These are phyloP conservation scores for Drosophila paranaensis DNA, from an alignment of 2,888 invertebrate genomes.

Conservation along the genomic window DNA sequence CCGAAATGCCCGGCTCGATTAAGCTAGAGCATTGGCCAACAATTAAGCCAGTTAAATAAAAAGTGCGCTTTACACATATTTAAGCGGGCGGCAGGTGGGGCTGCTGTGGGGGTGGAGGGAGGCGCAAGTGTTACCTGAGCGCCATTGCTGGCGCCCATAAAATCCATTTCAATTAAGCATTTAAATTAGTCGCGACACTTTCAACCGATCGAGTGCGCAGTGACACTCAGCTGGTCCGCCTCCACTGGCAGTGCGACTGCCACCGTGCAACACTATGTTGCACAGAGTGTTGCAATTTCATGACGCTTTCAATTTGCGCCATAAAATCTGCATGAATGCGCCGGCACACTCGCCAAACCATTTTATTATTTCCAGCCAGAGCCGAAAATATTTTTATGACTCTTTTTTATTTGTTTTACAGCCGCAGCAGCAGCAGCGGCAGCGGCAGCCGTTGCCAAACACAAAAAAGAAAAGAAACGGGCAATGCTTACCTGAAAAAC, in stretches of 20 bases:
- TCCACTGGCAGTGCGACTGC: no score
- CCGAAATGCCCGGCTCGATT: slow-evolving; percentile 64
- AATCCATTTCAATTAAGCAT: slow-evolving; percentile 82
- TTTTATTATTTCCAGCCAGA: slow-evolving; percentile 68
- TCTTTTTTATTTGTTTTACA: slow-evolving; percentile 66
- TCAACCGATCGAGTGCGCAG: slow-evolving; percentile 48
- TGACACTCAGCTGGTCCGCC: background rate
- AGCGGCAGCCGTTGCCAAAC: slow-evolving; percentile 21
- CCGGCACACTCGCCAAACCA: slow-evolving; percentile 39
- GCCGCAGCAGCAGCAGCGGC: slow-evolving; percentile 25
- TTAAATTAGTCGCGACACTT: slow-evolving; percentile 82
- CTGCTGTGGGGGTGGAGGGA: background rate
- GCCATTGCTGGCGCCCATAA: slow-evolving; percentile 67
- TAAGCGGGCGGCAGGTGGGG: slow-evolving; percentile 24
- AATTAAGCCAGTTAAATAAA: slow-evolving; percentile 80
- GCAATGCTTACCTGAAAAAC: slow-evolving; percentile 83
- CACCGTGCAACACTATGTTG: slow-evolving; percentile 58
- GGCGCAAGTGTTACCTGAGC: slow-evolving; percentile 52
- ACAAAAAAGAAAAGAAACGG: background rate
- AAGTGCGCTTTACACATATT: slow-evolving; percentile 76
- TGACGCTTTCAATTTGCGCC: slow-evolving; percentile 80
- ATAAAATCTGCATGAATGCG: slow-evolving; percentile 81
- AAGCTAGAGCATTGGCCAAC: slow-evolving; percentile 64
- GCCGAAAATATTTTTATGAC: slow-evolving; percentile 74
- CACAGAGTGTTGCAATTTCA: slow-evolving; percentile 74